Conservation (phyloP, 2,797 vertebrate genomes). For the Cichlasoma orientale region DNA sequence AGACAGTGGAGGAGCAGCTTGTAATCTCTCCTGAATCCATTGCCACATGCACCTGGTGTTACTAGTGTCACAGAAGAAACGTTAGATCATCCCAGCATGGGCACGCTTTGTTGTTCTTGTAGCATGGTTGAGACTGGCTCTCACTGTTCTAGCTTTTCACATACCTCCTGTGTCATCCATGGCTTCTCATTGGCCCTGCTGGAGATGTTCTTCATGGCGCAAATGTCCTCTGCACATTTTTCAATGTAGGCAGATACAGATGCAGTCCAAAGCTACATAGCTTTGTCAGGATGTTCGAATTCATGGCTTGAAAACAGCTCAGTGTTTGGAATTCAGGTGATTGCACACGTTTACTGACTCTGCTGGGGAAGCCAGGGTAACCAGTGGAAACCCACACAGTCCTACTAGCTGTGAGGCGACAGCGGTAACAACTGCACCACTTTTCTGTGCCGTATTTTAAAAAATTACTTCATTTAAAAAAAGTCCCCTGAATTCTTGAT, state of each 20-base stretch:
- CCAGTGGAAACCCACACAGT: background rate
- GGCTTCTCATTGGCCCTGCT: background rate
- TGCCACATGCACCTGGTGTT: background rate
- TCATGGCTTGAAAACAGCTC: no score
- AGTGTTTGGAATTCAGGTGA: no score
- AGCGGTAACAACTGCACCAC: no score
- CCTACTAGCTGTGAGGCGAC: no score
- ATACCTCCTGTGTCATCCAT: fast-evolving
- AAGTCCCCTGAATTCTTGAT: no score
- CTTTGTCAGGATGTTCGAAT: background rate
- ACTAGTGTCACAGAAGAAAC: background rate
- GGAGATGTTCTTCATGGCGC: background rate
- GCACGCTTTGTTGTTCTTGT: no score
- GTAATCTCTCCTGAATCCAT: background rate
- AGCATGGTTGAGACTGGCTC: background rate
- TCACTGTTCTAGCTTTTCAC: background rate
- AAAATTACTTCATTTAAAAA: no score
- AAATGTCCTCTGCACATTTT: background rate
- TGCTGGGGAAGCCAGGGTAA: background rate
- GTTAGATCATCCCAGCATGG: background rate
- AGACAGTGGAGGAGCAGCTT: background rate
- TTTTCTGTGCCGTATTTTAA: no score
- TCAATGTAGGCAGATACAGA: background rate
- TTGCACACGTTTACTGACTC: no score
- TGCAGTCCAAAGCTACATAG: background rate